A percentile compares a stretch with the other conserved stretches of the same genome.
phyloP scores from a whole-genome alignment of 2,888 invertebrate species.

The Drosophila paranaensis region DNA sequence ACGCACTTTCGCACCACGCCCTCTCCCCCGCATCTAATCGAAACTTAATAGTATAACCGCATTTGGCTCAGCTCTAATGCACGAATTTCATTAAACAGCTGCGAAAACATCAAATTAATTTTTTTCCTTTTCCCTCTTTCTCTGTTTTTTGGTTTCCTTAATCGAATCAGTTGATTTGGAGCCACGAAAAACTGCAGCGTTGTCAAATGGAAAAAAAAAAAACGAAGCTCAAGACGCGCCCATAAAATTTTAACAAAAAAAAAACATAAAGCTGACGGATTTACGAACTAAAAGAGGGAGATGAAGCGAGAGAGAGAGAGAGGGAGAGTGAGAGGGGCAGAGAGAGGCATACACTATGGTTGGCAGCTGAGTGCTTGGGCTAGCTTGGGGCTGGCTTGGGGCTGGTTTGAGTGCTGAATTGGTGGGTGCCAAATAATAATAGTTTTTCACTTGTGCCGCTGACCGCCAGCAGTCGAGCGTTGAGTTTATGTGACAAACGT shows the following conservation, averaged over 20 bases:
- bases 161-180: constrained; percentile 16
- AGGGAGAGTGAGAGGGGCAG: background rate
- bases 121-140: constrained; percentile 41
- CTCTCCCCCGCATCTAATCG: background rate
- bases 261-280: constrained; percentile 73
- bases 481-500: constrained; percentile 81
- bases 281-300: constrained; percentile 61
- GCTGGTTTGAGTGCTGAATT: constrained; percentile 41
- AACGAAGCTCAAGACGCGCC: constrained; percentile 31
- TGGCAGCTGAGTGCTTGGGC: constrained; percentile 40
- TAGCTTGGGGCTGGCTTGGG: too few species aligned
- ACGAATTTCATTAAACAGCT: constrained; percentile 36
- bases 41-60: background rate
- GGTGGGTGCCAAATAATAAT: constrained; percentile 74
- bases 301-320: too few species aligned
- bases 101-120: constrained; percentile 60
- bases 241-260: constrained; percentile 65
- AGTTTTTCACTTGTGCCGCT: constrained; percentile 79
- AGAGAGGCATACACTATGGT: background rate
- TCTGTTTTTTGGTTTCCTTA: constrained; percentile 17
- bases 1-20: too few species aligned
- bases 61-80: constrained; percentile 7
- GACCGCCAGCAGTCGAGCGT: constrained; percentile 75
- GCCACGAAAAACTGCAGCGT: constrained; percentile 63
- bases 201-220: constrained; percentile 40